A percentile compares a stretch with the other conserved stretches of the same genome.
These are phyloP conservation scores for Mellivora capensis DNA, from an alignment of 2,113 vertebrate species.

Conservation along the genomic window DNA sequence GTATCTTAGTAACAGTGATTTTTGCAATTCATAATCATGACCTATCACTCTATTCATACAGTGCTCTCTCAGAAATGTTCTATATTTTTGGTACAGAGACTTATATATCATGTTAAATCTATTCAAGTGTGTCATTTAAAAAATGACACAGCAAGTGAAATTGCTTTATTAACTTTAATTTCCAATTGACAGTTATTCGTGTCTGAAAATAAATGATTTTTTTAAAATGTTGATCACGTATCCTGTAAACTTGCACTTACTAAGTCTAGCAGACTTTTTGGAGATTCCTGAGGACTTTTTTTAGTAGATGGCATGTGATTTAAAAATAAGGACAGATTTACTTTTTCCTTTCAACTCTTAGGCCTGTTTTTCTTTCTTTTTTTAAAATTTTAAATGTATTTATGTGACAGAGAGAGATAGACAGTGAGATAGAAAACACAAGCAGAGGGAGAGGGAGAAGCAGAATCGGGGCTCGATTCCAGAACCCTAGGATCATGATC, in stretches of 20 bases:
- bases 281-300: background rate
- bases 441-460: too few relatives aligned
- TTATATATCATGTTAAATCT: background rate
- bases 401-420: too few relatives aligned
- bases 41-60: background rate
- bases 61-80: background rate
- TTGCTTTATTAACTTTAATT: background rate
- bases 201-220: background rate
- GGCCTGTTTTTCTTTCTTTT: too few relatives aligned
- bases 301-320: background rate
- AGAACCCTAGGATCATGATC: too few relatives aligned
- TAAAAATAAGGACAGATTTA: background rate
- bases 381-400: too few relatives aligned
- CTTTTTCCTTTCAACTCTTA: background rate
- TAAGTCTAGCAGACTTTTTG: background rate
- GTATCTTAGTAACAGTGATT: background rate
- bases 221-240: background rate
- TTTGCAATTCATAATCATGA: background rate
- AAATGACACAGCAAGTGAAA: background rate
- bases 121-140: background rate
- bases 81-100: background rate
- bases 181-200: background rate
- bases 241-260: background rate
- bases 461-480: too few relatives aligned
- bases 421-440: too few relatives aligned